These are phyloP conservation scores for Scomber colias DNA, from an alignment of 2,113 vertebrate genomes.

Conservation along the genomic window DNA sequence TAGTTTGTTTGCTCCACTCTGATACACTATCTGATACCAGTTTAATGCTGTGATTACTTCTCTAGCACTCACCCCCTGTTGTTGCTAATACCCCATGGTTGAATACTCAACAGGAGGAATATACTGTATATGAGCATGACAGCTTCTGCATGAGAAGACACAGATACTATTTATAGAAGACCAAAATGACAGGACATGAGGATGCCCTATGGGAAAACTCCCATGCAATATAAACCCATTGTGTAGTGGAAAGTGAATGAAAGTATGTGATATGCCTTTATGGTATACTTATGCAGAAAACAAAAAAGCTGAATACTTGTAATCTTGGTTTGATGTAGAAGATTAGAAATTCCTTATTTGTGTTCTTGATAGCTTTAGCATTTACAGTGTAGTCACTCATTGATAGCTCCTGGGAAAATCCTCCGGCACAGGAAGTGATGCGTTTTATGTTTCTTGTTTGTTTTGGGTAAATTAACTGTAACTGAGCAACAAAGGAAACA, in stretches of 20 bases:
- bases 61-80: not conserved
- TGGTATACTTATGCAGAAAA: too few relatives aligned
- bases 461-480: not conserved
- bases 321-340: slow-evolving; percentile 1
- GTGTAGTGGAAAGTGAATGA: slow-evolving; percentile 22
- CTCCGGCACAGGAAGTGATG: slow-evolving; percentile 17
- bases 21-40: not conserved
- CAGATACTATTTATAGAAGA: slow-evolving; percentile 46
- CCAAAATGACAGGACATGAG: slow-evolving; percentile 56
- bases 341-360: not conserved
- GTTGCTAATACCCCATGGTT: not conserved
- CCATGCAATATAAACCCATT: slow-evolving; percentile 25
- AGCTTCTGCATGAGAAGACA: slow-evolving; percentile 37
- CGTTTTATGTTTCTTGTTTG: slow-evolving; percentile 22
- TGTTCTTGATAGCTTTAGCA: not conserved
- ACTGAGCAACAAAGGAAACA: not conserved
- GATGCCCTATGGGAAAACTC: slow-evolving; percentile 51
- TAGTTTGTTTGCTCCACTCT: not conserved
- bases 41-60: not conserved
- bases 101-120: not conserved
- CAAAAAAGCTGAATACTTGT: not conserved
- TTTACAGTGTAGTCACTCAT: not conserved
- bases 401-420: not conserved
- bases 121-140: slow-evolving; percentile 2
- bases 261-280: not conserved